Base-by-base conservation (phyloP, 2,113 vertebrate genomes). In the Echinops telfairi region DNA sequence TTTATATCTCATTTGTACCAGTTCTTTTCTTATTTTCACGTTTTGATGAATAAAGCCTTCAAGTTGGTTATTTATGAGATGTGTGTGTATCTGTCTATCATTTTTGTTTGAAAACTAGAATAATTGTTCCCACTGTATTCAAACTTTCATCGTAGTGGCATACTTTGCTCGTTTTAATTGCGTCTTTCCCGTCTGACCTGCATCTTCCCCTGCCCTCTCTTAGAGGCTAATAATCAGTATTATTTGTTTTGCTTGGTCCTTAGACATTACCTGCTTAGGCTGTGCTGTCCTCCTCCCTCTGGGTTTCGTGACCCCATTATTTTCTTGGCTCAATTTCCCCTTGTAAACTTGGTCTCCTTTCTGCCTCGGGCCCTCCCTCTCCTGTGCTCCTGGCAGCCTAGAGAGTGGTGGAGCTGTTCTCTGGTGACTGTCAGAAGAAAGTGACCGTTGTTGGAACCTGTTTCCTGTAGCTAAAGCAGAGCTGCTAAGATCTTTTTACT, bases 281-380 rank as follows among this genome's bases (percentile, higher is more conserved):
- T 70, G 10, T 88, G 47, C 82, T 91, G 40, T 70, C 27, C 31
- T 78, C 70, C 68, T 93, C 33, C 53, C 85, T 94, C 68, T 77
- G 88, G 83, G 82, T 93, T 95, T 93, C 64, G 10, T 88, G 95
- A n/a, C 86, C 70, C n/a, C 70, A 64, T 94, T 66, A 2, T 11
- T 86, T 47, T 95, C 92, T 38, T 84, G 17, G 58, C 58, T 82
- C 90, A 57, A 76, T 57, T 95, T 53, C n/a, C 90, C 73, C 47
- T 92, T 64, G 22, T 95, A 95, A 93, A 88, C 43, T 60, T 92
- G 77, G 71, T 57, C 73, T 90, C 88, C 64, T 93, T 95, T 95
- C 88, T 95, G 66, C 66, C 73, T 14, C 5, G 12, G 90, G 76
- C n/a, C 75, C 85, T 71, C 82, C 64, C 6, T 78, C 86, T 38